Base-by-base conservation (phyloP, 2,888 invertebrate species). In the Candidula unifasciata region DNA sequence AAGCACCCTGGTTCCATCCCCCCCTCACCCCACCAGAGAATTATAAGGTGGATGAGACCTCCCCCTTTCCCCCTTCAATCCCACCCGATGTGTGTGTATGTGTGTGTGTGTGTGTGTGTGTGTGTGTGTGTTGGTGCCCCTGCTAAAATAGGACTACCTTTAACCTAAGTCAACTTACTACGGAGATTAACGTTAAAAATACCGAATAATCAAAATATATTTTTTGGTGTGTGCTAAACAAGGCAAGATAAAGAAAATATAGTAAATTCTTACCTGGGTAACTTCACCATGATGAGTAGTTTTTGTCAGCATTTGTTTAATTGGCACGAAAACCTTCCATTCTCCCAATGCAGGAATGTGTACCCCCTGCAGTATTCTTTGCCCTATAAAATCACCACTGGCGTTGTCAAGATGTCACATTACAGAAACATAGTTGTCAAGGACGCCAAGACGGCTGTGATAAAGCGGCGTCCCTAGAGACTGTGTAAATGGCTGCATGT, bases 381-480 rank as follows among this genome's bases (percentile, higher is more conserved):
- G 30, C 30, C 16, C 54, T 30, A 52, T 44, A 68, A 68, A 30
- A 21, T 5, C 27, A 30, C 10, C 27, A 60, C 18, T 78, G 16
- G 18, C 10, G n/a, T 60, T 37, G 10, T 18, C 30, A n/a, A 57
- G 6, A 69, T 52, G 24, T n/a, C 44, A 52, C 52, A 44, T 30
- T 10, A 33, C 18, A 18, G 33, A 79, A 52, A 66, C 79, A n/a
- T 33, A 3, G 79, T 79, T 79, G 79, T 44, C 18, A 79, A 52
- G 79, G 79, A 79, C 79, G 79, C 79, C 18, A 33, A 18, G 27
- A 30, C 21, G 37, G 44, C 66, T 52, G 79, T 79, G 79, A 66
- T 37, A 27, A n/a, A 27, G 2, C 35, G 1, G 35, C 21, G 77
- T 57, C 77, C 77, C 60, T 77, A n/a, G 77, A 57, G 60, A 77